Evolutionary conservation across 2,113 vertebrate genomes (phyloP).

Genomic region (Columba janthina): DNA sequence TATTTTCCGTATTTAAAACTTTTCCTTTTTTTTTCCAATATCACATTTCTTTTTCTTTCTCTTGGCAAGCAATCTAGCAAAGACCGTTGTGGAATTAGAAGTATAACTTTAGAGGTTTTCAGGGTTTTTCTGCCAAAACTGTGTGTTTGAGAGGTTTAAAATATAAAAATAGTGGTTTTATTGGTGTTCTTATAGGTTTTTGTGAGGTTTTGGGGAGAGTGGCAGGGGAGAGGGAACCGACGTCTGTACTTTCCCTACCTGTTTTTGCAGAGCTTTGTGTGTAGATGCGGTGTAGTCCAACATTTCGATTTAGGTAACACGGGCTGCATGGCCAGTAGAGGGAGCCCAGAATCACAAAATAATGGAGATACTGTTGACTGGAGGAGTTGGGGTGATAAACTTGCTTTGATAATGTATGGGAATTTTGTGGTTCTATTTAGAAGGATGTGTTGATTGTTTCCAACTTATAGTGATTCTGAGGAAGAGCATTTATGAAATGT

Average conservation of each 20-base stretch:
- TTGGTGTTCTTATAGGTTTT: background rate
- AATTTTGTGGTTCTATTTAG: background rate
- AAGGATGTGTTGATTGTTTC: background rate
- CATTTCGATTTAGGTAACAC: background rate
- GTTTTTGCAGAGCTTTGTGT: background rate
- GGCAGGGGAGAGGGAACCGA: background rate
- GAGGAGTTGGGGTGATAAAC: background rate
- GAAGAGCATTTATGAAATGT: background rate
- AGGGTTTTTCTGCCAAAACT: background rate
- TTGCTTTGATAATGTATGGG: background rate
- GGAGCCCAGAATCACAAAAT: slow-evolving; percentile 58
- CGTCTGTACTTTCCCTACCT: background rate
- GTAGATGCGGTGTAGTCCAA: background rate
- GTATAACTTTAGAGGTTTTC: background rate
- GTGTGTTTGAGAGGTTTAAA: background rate
- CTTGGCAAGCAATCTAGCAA: background rate
- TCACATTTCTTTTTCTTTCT: background rate
- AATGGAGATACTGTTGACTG: background rate
- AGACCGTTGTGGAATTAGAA: background rate
- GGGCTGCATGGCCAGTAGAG: slow-evolving; percentile 40
- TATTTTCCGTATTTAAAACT: slow-evolving; percentile 12
- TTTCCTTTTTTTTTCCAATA: background rate
- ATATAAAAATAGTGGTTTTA: background rate
- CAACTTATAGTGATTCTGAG: background rate
- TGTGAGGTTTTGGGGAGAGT: background rate